Evolutionary conservation across 2,888 invertebrate species (phyloP), one percentile per base, ranked within the genome.

Genomic region (Cheilosia scutellata): DNA sequence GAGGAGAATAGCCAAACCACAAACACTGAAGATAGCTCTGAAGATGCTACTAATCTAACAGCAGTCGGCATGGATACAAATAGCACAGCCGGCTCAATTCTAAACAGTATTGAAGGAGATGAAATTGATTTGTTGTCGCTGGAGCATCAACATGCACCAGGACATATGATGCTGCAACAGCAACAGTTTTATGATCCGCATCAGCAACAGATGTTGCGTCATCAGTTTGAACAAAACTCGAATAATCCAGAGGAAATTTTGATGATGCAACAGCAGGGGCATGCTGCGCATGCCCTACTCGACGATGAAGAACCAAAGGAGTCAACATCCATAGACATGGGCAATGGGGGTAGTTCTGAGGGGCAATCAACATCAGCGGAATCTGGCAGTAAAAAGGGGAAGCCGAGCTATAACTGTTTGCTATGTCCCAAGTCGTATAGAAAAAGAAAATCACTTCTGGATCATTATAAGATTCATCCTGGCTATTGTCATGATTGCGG

Each of bases 401-500:
- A 92, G 75, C 92, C 92, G 37, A 91, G 90, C 76, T 92, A 92
- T 68, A 91, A 90, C 87, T 92, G 92, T 80, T 80, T 92, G 60
- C 82, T 92, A 33, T 92, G 92, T 49, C 91, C 92, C 4, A 92
- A 92, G 79, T 92, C 92, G 40, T 92, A 92, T 87, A 89, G 92
- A 4, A 92, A 92, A 82, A 89, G 92, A 27, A 92, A 92, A 88
- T 92, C 92, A 0, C 88, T 92, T 51, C 88, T 92, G 60, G 92
- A 92, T 87, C 92, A 92, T 83, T 92, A 92, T 65, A 92, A 92
- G 88, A 90, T 91, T 82, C 92, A 92, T 90, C 92, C 92, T 0
- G 92, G 92, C 9, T 91, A 88, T 87, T 92, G 92, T 70, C 92
- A 92, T 80, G 92, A 92, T 88, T 92, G 92, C 82, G 92, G 92